Base-by-base conservation (phyloP, 2,888 invertebrate species). In the Archips xylosteana region DNA sequence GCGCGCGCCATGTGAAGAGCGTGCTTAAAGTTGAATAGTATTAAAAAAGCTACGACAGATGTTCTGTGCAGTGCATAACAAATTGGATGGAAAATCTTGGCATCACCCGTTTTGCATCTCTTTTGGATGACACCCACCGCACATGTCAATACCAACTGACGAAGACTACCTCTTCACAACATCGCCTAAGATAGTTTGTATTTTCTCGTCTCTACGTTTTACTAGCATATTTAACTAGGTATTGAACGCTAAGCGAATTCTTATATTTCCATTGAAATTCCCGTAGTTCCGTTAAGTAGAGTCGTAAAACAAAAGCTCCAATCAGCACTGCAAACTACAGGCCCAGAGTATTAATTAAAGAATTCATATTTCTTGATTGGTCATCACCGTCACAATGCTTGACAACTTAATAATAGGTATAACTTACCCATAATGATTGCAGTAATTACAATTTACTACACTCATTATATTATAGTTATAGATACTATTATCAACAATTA, bases 11-110 rank as follows among this genome's bases (percentile, higher is more conserved):
- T 81, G 76, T 83, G 83, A 83, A 87, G 85, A 83, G 84, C 81
- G 83, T 82, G 81, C 84, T 86, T 80, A 74, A 77, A 83, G 80
- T 85, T 87, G 86, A 88, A 88, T 87, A 81, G 39, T 73, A 42
- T 75, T 77, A 73, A 75, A 78, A 87, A 89, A 92, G 89, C 90
- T 81, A 70, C 67, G 66, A 80, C 92, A 92, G 92, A 85, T 92
- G 91, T 78, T 80, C 72, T 74, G 73, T 81, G 78, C 81, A 82
- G 79, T 82, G 80, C 70, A 51, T 73, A 72, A 78, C 81, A 87
- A 90, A 87, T 88, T 86, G 84, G 81, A 83, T 85, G 87, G 85
- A 90, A 91, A 91, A 90, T 88, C 83, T 83, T 80, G 74, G 72
- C 79, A 78, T 79, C 81, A 80, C 77, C 77, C 79, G 77, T 78